These are phyloP conservation scores for Drosophila mojavensis DNA, from an alignment of 1,140 invertebrate genomes.

Conservation along the genomic window DNA sequence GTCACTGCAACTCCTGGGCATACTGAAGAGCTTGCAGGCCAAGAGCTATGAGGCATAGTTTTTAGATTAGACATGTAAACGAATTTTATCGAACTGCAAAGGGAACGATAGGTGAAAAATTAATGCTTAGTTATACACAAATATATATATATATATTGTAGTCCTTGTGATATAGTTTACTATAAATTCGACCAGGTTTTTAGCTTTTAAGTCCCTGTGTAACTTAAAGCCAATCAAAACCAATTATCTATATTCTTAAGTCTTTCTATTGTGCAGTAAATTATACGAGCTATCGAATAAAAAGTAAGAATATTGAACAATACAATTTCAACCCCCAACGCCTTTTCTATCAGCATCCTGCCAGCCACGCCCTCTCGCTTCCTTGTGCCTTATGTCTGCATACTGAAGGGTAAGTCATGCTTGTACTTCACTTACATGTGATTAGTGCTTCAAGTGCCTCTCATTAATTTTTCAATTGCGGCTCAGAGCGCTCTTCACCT, in stretches of 20 bases:
- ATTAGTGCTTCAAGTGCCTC: conserved; percentile 76
- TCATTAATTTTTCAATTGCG: conserved; percentile 81
- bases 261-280: conserved; percentile 39
- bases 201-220: conserved; percentile 37
- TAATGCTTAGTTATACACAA: conserved; percentile 35
- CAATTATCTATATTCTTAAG: conserved; percentile 55
- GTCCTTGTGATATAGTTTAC: conserved; percentile 71
- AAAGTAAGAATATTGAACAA: conserved; percentile 59
- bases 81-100: conserved; percentile 67
- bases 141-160: conserved; percentile 25
- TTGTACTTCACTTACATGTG: conserved; percentile 72
- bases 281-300: conserved; percentile 48
- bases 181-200: conserved; percentile 16
- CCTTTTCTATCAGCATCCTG: conserved; percentile 5
- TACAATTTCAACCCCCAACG: conserved; percentile 59
- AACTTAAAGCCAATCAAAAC: conserved; percentile 22
- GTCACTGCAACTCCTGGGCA: conserved; percentile 74
- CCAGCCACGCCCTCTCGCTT: conserved; percentile 19
- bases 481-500: conserved; percentile 50
- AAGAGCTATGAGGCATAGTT: conserved; percentile 65
- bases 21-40: conserved; percentile 71
- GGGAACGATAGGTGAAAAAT: conserved; percentile 77
- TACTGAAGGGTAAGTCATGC: conserved; percentile 40
- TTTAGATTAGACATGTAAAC: background rate
- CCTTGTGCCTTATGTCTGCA: background rate